phyloP scores from a whole-genome alignment of 2,113 vertebrate species.

The Syngnathus typhle region DNA sequence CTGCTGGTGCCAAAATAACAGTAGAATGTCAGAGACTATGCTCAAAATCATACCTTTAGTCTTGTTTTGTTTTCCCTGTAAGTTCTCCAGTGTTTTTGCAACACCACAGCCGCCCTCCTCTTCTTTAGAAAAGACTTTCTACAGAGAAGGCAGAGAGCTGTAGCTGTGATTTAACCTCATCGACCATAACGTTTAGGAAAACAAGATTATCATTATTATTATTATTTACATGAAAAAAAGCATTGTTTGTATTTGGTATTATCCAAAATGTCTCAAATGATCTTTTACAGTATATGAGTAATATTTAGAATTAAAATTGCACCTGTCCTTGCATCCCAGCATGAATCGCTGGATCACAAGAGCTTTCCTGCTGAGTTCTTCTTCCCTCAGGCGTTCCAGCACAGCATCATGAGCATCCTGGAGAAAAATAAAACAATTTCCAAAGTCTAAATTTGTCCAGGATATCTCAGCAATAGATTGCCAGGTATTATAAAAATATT shows the following conservation, averaged over 20 bases:
- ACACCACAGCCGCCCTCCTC: conserved; percentile 71
- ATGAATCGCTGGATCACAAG: conserved; percentile 83
- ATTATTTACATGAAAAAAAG: background rate
- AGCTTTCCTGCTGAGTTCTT: conserved; percentile 69
- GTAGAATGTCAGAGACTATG: background rate
- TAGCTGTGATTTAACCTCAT: background rate
- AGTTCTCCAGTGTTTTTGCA: conserved; percentile 84
- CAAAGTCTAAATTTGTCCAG: background rate
- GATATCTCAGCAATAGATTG: background rate
- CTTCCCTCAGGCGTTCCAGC: conserved; percentile 76
- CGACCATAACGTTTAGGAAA: background rate
- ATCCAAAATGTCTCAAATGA: background rate
- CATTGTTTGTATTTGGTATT: background rate
- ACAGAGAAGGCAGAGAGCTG: conserved; percentile 17
- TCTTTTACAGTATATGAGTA: background rate
- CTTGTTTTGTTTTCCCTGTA: conserved; percentile 54
- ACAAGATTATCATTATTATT: too few relatives aligned
- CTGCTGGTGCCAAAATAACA: background rate
- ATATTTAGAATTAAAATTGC: background rate
- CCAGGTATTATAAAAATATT: background rate
- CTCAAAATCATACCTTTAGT: conserved; percentile 67
- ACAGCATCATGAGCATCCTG: conserved; percentile 82
- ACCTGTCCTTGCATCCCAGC: conserved; percentile 83
- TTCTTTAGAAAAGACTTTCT: conserved; percentile 83
- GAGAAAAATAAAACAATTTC: background rate